Percentiles rank a stretch among this genome's conserved stretches.
Conservation (phyloP, 37 sponge, comb jelly and placozoan species). For the Lycopodina hypogea region DNA sequence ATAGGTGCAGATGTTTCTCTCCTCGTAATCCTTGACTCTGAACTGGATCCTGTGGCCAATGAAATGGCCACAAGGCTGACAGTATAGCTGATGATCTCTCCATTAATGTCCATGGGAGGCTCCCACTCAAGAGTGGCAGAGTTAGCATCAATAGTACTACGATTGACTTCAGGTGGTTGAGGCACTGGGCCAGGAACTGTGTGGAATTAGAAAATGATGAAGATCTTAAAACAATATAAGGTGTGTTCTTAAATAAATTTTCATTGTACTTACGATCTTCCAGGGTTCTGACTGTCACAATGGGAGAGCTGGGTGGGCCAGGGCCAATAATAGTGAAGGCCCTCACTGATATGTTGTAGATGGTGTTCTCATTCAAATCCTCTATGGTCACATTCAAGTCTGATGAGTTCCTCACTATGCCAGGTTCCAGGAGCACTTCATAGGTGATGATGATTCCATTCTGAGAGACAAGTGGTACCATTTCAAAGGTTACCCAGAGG, state of each 20-base stretch:
- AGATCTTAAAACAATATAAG: not conserved
- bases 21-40: not conserved
- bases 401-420: not conserved
- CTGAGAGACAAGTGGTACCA: not conserved
- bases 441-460: conserved; percentile 52
- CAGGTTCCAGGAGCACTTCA: conserved; percentile 1
- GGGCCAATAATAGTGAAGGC: conserved; percentile 32
- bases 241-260: not conserved
- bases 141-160: not conserved
- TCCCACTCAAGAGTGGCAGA: conserved; percentile 21
- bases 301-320: conserved; percentile 18
- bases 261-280: conserved; percentile 21
- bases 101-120: conserved; percentile 21
- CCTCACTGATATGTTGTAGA: conserved; percentile 31
- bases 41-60: not conserved
- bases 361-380: conserved; percentile 8
- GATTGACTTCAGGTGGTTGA: not conserved
- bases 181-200: conserved; percentile 19
- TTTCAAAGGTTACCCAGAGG: conserved; percentile 20
- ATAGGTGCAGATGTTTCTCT: conserved; percentile 8
- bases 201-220: not conserved
- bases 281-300: not conserved
- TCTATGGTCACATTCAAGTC: not conserved
- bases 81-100: conserved; percentile 16
- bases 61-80: conserved; percentile 27